phyloP scores from a whole-genome alignment of 2,797 vertebrate genomes.

The Muscicapa comitata region DNA sequence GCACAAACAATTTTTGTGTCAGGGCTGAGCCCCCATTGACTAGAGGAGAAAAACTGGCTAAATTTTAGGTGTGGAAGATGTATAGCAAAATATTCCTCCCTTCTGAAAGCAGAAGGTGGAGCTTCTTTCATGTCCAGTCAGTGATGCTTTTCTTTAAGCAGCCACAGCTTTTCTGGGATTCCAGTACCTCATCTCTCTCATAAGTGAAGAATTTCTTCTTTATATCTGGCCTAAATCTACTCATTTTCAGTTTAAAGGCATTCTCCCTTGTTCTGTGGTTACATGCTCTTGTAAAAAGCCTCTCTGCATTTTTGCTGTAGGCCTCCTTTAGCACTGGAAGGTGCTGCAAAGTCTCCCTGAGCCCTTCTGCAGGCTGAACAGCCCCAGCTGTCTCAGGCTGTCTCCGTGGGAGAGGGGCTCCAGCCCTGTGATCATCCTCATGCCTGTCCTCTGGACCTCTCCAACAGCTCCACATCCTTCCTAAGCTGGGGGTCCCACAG shows the following conservation, averaged over 20 bases:
- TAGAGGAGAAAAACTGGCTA: background rate
- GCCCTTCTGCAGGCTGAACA: background rate
- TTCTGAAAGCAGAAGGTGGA: background rate
- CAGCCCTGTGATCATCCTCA: background rate
- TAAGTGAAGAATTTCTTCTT: background rate
- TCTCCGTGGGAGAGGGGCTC: background rate
- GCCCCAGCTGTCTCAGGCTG: background rate
- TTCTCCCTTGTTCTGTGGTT: background rate
- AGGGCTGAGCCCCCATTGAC: background rate
- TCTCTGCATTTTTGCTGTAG: background rate
- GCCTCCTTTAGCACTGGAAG: background rate
- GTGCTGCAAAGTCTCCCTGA: background rate
- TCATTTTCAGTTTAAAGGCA: background rate
- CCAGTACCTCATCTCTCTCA: background rate
- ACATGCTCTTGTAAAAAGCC: background rate
- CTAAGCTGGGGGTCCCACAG: background rate
- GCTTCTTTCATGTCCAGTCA: background rate
- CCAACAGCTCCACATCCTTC: background rate
- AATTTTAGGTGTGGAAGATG: background rate
- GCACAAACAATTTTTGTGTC: background rate
- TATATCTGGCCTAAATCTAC: background rate
- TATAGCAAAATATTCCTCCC: background rate
- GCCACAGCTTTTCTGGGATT: background rate
- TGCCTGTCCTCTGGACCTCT: background rate
- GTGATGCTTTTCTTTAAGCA: background rate